Evolutionary conservation across 2,888 invertebrate species (phyloP).

Genomic region (Galeopsomyia nigrocyanea): DNA sequence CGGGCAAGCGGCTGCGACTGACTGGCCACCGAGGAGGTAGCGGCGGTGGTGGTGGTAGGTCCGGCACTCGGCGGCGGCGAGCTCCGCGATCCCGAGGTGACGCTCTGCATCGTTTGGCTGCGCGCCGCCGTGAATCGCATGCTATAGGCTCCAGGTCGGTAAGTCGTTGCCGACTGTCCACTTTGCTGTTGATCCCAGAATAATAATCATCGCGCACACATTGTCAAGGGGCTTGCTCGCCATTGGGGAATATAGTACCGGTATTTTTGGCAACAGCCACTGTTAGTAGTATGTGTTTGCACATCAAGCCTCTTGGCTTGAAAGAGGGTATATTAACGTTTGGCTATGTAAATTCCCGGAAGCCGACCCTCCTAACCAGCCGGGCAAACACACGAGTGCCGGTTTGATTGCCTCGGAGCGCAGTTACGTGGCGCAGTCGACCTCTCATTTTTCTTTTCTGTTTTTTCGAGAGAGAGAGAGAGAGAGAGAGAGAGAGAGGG

Average conservation of each 20-base stretch:
- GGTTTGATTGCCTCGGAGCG: background rate
- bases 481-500: no score
- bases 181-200: slow-evolving; percentile 51
- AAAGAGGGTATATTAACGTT: no score
- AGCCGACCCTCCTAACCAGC: no score
- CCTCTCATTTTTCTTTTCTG: background rate
- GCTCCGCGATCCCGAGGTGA: slow-evolving; percentile 67
- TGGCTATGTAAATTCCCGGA: no score
- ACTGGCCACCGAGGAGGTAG: slow-evolving; percentile 51
- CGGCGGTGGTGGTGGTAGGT: slow-evolving; percentile 43
- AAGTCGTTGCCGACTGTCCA: slow-evolving; percentile 55
- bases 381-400: no score
- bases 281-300: no score
- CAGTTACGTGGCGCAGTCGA: slow-evolving; percentile 1
- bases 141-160: slow-evolving; percentile 66
- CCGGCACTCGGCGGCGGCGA: slow-evolving; percentile 60
- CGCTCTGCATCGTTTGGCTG: slow-evolving; percentile 71
- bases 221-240: background rate
- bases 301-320: no score
- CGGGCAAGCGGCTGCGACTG: slow-evolving; percentile 51
- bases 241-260: no score
- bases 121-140: slow-evolving; percentile 70
- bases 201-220: background rate
- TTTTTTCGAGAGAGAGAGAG: background rate
- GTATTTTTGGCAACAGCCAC: no score